Base-by-base conservation (phyloP, 2,888 invertebrate species). In the Arrhopalites spinosus region DNA sequence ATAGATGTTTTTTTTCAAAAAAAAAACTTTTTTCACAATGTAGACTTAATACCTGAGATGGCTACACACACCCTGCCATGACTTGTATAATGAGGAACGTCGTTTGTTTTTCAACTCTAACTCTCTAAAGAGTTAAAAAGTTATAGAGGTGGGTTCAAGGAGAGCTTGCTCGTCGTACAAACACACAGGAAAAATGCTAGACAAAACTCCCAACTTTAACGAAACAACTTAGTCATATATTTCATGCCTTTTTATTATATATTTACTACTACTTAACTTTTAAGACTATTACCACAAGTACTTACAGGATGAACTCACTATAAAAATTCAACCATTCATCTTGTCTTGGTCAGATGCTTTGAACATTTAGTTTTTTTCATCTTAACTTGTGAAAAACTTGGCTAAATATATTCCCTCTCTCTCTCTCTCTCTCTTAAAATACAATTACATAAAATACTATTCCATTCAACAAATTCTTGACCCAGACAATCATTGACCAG, bases 121-220 rank as follows among this genome's bases (percentile, higher is more conserved):
- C 15, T 30, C 11, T 36, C n/a, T n/a, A n/a, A n/a, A 36, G 36
- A 36, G 36, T 36, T 36, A 36, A 27, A 27, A 64, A n/a, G 5
- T 66, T 66, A 66, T 66, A 36, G 36, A 29, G 45, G 11, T 68
- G 67, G 67, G 67, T 68, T 68, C 67, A 68, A 68, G 67, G 67
- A 68, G 43, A 68, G 67, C 45, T 20, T n/a, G n/a, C 47, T 20
- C 43, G 67, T n/a, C 67, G 67, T 68, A 68, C 67, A 68, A 68
- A 68, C 36, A 36, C n/a, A n/a, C n/a, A n/a, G n/a, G n/a, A n/a
- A n/a, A n/a, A n/a, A n/a, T n/a, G n/a, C n/a, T 36, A 36, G 36
- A 36, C n/a, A 36, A 36, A 36, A 36, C 36, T 11, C 36, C 11
- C 36, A 36, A 36, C 36, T 36, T 36, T 36, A 36, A 11, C 36